Evolutionary conservation across 2,113 vertebrate genomes (phyloP).

Genomic region (Eublepharis macularius): DNA sequence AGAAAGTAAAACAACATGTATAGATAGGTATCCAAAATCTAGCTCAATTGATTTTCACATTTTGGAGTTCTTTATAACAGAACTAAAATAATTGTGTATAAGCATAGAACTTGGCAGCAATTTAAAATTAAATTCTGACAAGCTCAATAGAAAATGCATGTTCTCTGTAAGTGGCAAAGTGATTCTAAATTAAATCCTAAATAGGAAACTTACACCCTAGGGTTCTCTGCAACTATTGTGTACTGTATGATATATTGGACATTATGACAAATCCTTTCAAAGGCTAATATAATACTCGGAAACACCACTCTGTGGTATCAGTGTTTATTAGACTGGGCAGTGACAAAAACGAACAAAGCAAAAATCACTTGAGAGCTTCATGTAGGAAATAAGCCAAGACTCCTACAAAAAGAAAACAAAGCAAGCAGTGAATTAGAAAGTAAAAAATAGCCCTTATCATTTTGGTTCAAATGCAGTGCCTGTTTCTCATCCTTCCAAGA

Average conservation of each 20-base stretch:
- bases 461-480: neutral
- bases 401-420: conserved; percentile 47
- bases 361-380: neutral
- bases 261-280: conserved; percentile 6
- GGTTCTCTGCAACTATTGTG: neutral
- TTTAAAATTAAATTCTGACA: conserved; percentile 10
- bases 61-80: neutral
- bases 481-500: neutral
- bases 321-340: conserved; percentile 58
- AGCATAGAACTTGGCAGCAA: neutral
- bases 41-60: neutral
- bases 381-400: neutral
- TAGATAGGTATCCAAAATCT: neutral
- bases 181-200: conserved; percentile 21
- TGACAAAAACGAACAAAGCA: conserved; percentile 4
- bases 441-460: neutral
- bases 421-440: conserved; percentile 49
- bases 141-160: neutral
- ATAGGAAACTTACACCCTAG: neutral
- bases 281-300: conserved; percentile 1
- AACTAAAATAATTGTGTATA: neutral
- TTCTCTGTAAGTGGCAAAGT: neutral
- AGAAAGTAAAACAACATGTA: neutral
- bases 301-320: conserved; percentile 17
- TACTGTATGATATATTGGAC: neutral